phyloP scores from a whole-genome alignment of 2,797 vertebrate genomes.

The Alfaro cultratus region DNA sequence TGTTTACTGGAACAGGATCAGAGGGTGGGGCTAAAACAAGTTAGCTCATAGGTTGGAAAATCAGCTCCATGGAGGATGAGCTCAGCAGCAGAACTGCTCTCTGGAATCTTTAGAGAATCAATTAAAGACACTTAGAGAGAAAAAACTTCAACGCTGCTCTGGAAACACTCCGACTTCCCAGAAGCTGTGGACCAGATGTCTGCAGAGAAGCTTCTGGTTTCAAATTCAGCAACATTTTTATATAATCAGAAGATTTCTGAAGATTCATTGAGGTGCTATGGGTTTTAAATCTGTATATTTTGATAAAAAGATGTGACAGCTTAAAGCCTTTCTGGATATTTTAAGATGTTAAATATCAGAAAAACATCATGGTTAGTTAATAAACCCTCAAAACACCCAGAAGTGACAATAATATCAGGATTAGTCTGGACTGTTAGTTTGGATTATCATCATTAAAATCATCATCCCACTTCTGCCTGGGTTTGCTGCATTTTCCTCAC shows the following conservation, averaged over 20 bases:
- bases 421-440: no score
- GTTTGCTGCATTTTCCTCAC: no score
- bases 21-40: not conserved
- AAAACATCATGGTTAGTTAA: not conserved
- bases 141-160: not conserved
- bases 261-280: not conserved
- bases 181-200: not conserved
- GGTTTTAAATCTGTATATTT: not conserved
- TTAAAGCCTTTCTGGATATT: not conserved
- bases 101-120: not conserved
- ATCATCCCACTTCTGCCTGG: no score
- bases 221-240: no score
- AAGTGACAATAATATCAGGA: no score
- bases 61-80: not conserved
- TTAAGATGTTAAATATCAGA: not conserved
- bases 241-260: no score
- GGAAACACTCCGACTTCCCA: not conserved
- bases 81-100: not conserved
- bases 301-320: not conserved
- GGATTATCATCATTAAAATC: no score
- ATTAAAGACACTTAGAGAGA: not conserved
- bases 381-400: not conserved
- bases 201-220: not conserved
- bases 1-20: not conserved
- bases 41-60: no score